Evolutionary conservation across 2,888 invertebrate genomes (phyloP).

Genomic region (Seira sanloemensis): DNA sequence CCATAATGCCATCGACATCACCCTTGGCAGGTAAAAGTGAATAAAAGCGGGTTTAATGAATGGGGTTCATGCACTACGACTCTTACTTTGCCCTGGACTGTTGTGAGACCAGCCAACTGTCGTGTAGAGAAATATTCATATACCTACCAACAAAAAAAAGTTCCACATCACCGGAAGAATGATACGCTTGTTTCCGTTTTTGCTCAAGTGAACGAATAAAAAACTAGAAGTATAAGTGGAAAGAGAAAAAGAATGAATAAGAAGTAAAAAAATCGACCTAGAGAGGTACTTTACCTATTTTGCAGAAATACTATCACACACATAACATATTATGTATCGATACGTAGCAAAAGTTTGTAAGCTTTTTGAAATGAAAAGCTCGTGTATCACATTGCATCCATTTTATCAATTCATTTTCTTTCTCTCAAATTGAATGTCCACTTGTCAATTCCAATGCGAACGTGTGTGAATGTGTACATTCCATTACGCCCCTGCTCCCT

Average conservation of each 20-base stretch:
- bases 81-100: background rate
- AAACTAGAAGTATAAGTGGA: too few relatives aligned
- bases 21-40: constrained; percentile 26
- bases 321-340: too few relatives aligned
- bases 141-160: constrained; percentile 1
- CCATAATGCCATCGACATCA: constrained; percentile 33
- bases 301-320: background rate
- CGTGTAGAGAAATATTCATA: constrained; percentile 5
- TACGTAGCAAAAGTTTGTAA: too few relatives aligned
- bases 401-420: constrained; percentile 47
- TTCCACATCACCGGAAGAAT: constrained; percentile 43
- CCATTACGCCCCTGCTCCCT: constrained; percentile 20
- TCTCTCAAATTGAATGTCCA: constrained; percentile 39
- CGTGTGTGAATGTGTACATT: constrained; percentile 32
- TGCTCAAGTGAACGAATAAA: constrained; percentile 15
- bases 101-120: constrained; percentile 16
- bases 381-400: constrained; percentile 27
- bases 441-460: constrained; percentile 37
- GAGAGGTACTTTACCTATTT: background rate
- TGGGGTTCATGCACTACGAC: constrained; percentile 38
- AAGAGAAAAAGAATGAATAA: constrained; percentile 27
- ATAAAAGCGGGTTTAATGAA: constrained; percentile 31
- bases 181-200: constrained; percentile 48
- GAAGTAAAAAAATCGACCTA: background rate
- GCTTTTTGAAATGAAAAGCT: background rate